These are phyloP conservation scores for Leiothrix lutea DNA, from an alignment of 2,113 vertebrate genomes.

Conservation along the genomic window DNA sequence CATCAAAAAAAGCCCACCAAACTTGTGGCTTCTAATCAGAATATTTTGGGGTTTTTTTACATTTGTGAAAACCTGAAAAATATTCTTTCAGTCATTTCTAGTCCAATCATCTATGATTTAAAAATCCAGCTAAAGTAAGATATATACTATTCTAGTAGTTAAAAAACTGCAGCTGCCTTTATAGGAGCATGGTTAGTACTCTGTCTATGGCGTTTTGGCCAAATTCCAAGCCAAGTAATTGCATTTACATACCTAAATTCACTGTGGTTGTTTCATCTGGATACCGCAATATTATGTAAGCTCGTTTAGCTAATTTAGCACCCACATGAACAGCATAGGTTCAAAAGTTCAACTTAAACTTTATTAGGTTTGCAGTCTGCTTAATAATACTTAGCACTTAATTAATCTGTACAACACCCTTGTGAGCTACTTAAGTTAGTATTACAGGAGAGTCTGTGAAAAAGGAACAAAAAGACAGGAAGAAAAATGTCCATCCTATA, in stretches of 20 bases:
- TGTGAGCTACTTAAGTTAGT: conserved; percentile 37
- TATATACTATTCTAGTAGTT: neutral
- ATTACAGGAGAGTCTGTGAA: neutral
- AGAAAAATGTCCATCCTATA: neutral
- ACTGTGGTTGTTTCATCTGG: conserved; percentile 39
- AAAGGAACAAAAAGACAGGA: neutral
- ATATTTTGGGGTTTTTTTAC: neutral
- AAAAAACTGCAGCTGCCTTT: neutral
- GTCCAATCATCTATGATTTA: neutral
- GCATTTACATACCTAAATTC: conserved; percentile 54
- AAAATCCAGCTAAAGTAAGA: neutral
- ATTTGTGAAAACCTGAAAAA: neutral
- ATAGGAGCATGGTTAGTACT: neutral
- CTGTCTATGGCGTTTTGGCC: neutral
- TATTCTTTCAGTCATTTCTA: neutral
- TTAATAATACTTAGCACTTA: conserved; percentile 65
- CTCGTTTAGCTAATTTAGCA: conserved; percentile 53
- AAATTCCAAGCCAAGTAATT: conserved; percentile 47
- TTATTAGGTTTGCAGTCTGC: conserved; percentile 43
- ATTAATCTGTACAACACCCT: conserved; percentile 55
- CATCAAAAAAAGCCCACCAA: neutral
- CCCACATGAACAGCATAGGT: conserved; percentile 29
- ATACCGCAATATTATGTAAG: conserved; percentile 39
- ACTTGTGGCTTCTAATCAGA: neutral
- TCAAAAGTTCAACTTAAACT: conserved; percentile 60